Base-by-base conservation (phyloP, 2,113 vertebrate genomes). In the Triplophysa tibetana region DNA sequence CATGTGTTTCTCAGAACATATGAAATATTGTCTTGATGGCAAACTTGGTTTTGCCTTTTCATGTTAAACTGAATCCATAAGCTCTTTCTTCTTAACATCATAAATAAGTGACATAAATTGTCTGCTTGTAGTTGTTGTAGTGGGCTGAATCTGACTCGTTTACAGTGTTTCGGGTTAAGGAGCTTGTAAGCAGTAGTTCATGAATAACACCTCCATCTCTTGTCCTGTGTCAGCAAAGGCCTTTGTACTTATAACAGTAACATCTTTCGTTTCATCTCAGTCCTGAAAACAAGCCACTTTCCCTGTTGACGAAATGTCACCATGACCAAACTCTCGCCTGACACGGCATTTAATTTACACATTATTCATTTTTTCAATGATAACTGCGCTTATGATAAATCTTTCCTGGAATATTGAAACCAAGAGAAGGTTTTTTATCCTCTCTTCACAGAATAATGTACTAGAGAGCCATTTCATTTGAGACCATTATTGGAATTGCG, bases 111-210 rank as follows among this genome's bases (percentile, higher is more conserved):
- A 48, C 9, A 10, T 12, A 9, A 48, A 11, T 48, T 48, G 10
- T 48, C 11, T 33, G 29, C 29, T 33, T 33, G 29, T 33, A 33
- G 29, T 33, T 33, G 29, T 33, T 33, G 29, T 6, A 33, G 29
- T 52, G 13, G 50, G 13, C 50, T 65, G 77, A 81, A 79, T 87
- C 78, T 88, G 90, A 89, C 85, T 81, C 78, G 84, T 72, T 88
- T 84, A 58, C 79, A 65, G 81, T 72, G 63, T 78, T 87, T 81
- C 60, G 78, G 52, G 81, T 70, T 62, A 81, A 77, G 83, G 56
- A 84, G 87, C 84, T 88, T 50, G 66, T 78, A 84, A 91, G 87
- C 89, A 90, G 85, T 89, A 90, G 90, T 67, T 82, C 74, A 82
- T 86, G 85, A 84, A 85, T 41, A 54, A 73, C 29, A 21, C 29